phyloP scores from a whole-genome alignment of 2,797 vertebrate species.

The Falco cherrug region DNA sequence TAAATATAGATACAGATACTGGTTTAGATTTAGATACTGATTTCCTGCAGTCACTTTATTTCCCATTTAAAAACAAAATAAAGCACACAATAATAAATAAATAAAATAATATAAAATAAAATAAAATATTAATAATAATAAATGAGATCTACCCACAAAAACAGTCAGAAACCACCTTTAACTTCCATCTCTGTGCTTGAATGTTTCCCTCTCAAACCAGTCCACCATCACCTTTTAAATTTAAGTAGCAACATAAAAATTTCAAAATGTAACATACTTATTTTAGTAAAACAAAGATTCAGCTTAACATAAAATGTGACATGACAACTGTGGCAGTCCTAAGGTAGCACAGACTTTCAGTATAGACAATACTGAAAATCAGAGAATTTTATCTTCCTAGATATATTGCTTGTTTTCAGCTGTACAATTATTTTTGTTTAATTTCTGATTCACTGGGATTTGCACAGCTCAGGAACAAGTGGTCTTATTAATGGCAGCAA shows the following conservation, averaged over 20 bases:
- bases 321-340: background rate
- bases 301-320: background rate
- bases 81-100: background rate
- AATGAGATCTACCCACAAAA: background rate
- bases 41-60: background rate
- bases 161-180: background rate
- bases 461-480: background rate
- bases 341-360: background rate
- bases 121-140: background rate
- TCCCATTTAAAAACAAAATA: background rate
- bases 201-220: background rate
- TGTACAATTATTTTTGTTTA: background rate
- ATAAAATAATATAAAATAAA: background rate
- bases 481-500: background rate
- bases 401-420: background rate
- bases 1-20: background rate
- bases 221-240: background rate
- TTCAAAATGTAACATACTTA: background rate
- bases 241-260: background rate
- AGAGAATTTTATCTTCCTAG: background rate
- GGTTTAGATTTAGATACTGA: background rate
- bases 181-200: background rate
- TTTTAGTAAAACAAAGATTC: background rate
- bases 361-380: background rate
- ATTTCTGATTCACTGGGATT: background rate